These are phyloP conservation scores for Lepidothrix coronata DNA, from an alignment of 2,113 vertebrate species.

Conservation along the genomic window DNA sequence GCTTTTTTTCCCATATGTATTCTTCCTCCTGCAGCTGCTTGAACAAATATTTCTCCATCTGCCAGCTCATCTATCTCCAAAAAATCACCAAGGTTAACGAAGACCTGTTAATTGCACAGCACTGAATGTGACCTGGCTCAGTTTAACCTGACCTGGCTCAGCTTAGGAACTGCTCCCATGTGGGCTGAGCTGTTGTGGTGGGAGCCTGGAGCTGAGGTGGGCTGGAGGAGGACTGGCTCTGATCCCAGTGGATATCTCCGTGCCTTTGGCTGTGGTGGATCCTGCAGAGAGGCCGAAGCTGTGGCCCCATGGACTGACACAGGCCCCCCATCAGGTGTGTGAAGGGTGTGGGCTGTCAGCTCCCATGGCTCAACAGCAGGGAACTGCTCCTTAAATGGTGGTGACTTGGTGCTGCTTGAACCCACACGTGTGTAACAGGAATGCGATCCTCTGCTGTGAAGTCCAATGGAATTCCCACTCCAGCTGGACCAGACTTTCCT, in stretches of 20 bases:
- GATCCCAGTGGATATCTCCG: fast-evolving
- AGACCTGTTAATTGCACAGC: not conserved
- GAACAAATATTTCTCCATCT: not conserved
- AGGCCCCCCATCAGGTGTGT: not conserved
- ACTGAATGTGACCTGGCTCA: not conserved
- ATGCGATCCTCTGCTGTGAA: not conserved
- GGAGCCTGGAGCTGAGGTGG: not conserved
- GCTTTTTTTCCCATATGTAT: not conserved
- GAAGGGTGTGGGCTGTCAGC: not conserved
- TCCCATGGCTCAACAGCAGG: not conserved
- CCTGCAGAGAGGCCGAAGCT: not conserved
- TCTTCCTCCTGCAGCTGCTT: not conserved
- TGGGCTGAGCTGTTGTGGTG: not conserved
- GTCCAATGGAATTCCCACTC: not conserved
- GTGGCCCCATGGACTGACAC: not conserved
- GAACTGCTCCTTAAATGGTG: not conserved
- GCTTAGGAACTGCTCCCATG: not conserved
- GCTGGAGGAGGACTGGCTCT: not conserved
- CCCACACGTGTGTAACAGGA: not conserved
- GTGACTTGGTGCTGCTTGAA: not conserved
- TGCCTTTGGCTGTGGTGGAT: not conserved
- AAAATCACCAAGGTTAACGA: not conserved
- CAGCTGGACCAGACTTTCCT: not conserved
- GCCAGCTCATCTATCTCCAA: not conserved
- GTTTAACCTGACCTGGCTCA: not conserved